phyloP scores from a whole-genome alignment of 2,888 invertebrate species.

The Zaprionus lineosus region DNA sequence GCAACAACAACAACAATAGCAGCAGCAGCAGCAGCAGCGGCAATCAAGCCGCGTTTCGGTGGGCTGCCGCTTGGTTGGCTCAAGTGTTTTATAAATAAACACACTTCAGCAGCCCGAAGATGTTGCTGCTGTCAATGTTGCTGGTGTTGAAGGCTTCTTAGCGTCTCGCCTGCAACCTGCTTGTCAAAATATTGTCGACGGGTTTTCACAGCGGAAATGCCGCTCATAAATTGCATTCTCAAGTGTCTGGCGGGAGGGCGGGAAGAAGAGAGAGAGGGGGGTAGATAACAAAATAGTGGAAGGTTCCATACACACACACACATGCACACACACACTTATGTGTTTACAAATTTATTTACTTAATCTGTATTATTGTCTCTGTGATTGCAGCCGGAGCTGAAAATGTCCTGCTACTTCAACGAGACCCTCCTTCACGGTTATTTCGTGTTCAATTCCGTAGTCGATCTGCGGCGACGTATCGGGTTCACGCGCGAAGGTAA shows the following conservation, averaged over 20 bases:
- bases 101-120: constrained; percentile 44
- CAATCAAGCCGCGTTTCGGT: constrained; percentile 65
- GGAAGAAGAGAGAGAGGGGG: not conserved
- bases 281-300: constrained; percentile 15
- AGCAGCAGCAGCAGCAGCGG: constrained; percentile 12
- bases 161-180: constrained; percentile 27
- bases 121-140: constrained; percentile 24
- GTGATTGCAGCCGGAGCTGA: constrained; percentile 79
- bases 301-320: constrained; percentile 4
- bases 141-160: constrained; percentile 49
- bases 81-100: constrained; percentile 80
- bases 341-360: not conserved
- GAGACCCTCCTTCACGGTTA: constrained; percentile 82
- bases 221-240: constrained; percentile 67
- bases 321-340: not conserved
- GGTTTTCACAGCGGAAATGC: constrained; percentile 54
- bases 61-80: constrained; percentile 57
- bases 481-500: constrained; percentile 83
- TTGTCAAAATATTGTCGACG: constrained; percentile 51
- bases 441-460: constrained; percentile 82
- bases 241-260: constrained; percentile 24
- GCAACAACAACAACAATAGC: constrained; percentile 16
- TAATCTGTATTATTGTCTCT: not conserved
- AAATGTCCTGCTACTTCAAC: constrained; percentile 83
- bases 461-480: constrained; percentile 82